Evolutionary conservation across 2,113 vertebrate species (phyloP).

Genomic region (Callipepla squamata): DNA sequence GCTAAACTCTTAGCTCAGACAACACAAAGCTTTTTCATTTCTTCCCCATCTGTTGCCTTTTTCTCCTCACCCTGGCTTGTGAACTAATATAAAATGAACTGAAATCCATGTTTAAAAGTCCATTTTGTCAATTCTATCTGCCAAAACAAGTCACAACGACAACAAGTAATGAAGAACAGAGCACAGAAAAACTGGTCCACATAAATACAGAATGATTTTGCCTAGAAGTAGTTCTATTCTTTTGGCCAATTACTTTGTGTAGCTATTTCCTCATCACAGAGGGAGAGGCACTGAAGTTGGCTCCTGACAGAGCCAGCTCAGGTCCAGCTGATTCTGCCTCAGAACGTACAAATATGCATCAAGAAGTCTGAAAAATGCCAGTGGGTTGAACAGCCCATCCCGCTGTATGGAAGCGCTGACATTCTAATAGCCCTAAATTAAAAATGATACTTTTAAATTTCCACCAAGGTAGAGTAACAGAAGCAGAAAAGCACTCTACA

Average conservation of each 20-base stretch:
- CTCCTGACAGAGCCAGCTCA: not conserved
- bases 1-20: not conserved
- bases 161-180: not conserved
- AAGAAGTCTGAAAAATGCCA: not conserved
- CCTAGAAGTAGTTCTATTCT: not conserved
- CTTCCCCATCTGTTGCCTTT: not conserved
- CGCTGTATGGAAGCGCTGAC: not conserved
- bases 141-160: not conserved
- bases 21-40: not conserved
- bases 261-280: not conserved
- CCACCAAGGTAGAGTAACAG: not conserved
- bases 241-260: not conserved
- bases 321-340: not conserved
- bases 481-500: slow-evolving; percentile 1
- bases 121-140: not conserved
- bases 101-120: not conserved
- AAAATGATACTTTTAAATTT: not conserved
- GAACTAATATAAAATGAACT: not conserved
- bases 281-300: not conserved
- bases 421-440: not conserved
- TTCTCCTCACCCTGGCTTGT: not conserved
- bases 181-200: not conserved
- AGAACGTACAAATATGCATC: not conserved
- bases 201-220: not conserved
- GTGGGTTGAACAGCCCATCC: not conserved